Evolutionary conservation across 2,113 vertebrate species (phyloP), one percentile per base, ranked within the genome.

Genomic region (Picathartes gymnocephalus): DNA sequence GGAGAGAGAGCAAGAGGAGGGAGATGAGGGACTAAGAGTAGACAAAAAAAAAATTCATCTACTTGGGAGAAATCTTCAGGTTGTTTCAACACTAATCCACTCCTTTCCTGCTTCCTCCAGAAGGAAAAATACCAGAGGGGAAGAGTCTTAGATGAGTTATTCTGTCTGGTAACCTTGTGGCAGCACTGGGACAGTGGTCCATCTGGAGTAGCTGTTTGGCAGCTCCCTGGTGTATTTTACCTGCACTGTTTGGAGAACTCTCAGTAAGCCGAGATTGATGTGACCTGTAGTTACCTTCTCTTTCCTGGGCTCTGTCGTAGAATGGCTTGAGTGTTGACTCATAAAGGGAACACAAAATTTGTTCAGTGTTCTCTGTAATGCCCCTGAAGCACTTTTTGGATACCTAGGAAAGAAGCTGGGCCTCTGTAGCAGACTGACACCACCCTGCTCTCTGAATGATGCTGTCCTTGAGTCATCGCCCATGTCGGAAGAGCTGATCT

Each of bases 171-270:
- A 9, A 21, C 8, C 9, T 45, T 2, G 1, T 79, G 30, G 13
- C 44, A 8, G 4, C 20, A 1, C 4, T 50, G 42, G 14, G 44
- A 33, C 2, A 7, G 8, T 35, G 50, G 40, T 44, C 21, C 1
- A 0, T 40, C 24, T 76, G 19, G 18, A 71, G 13, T 8, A 45
- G 58, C 39, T 88, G 24, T 65, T 77, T 31, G 73, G 45, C 40
- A 89, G 24, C 35, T 68, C 31, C 15, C 14, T 54, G 14, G 7
- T 47, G 7, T 14, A 11, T 85, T 76, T 66, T 22, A 33, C 40
- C n/a, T 53, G 4, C 11, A 2, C 24, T 76, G 30, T 20, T 64
- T 4, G 6, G 42, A 53, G 33, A 35, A 33, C 30, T 61, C 39
- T 40, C 2, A 14, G 12, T 18, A 30, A 77, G 35, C 31, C n/a